phyloP scores from a whole-genome alignment of 1,140 invertebrate genomes.

The Bursaphelenchus mucronatus region DNA sequence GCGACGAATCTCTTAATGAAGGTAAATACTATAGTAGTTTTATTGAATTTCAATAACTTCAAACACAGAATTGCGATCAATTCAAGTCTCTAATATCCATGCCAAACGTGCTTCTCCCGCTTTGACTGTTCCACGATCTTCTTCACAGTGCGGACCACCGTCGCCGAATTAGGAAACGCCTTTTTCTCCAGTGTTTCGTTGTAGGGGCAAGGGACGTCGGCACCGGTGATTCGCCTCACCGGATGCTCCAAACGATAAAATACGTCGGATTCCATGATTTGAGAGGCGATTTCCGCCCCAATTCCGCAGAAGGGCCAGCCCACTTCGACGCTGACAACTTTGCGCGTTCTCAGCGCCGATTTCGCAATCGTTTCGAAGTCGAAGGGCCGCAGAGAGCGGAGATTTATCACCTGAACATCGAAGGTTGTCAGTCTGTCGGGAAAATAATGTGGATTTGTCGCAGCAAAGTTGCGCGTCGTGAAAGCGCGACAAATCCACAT shows the following conservation, averaged over 20 bases:
- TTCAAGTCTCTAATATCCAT: too few species aligned
- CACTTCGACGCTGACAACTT: slow-evolving; percentile 86
- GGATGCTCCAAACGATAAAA: slow-evolving; percentile 96
- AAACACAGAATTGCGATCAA: too few species aligned
- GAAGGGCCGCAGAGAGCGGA: slow-evolving; percentile 79
- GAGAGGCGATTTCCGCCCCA: slow-evolving; percentile 86
- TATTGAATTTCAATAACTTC: too few species aligned
- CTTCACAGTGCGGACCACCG: slow-evolving; percentile 68
- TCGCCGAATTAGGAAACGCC: slow-evolving; percentile 72
- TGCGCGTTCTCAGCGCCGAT: slow-evolving; percentile 90
- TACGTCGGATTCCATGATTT: slow-evolving; percentile 84
- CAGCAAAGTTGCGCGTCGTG: too few species aligned
- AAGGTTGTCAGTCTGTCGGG: too few species aligned
- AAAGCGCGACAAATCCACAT: neutral
- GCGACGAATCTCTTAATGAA: too few species aligned
- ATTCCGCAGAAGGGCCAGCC: slow-evolving; percentile 75
- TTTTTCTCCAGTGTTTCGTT: slow-evolving; percentile 75
- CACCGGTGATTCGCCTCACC: slow-evolving; percentile 79
- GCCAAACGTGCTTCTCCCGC: too few species aligned
- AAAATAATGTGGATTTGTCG: too few species aligned
- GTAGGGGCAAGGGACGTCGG: slow-evolving; percentile 94
- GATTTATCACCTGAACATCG: slow-evolving; percentile 73
- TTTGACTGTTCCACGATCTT: slow-evolving; percentile 25
- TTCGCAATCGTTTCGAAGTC: slow-evolving; percentile 82
- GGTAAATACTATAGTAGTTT: too few species aligned